Base-by-base conservation (phyloP, 2,797 vertebrate species). In the Alfaro cultratus region DNA sequence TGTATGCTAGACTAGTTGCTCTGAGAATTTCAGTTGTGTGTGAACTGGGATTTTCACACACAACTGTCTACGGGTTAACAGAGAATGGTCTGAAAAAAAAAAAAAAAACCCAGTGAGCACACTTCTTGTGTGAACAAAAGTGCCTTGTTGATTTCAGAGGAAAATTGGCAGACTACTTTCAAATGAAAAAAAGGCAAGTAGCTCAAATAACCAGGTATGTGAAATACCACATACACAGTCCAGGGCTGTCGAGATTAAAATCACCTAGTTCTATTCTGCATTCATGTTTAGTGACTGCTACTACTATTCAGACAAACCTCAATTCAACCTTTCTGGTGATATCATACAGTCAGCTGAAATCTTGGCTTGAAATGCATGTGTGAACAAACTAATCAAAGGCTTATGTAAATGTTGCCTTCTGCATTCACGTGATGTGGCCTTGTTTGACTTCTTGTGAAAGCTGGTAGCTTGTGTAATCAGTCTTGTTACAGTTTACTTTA, bases 321-420 rank as follows among this genome's bases (percentile, higher is more conserved):
- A 80, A 80, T 92, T 93, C 87, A 86, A 82, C 94, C 86, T 83
- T 85, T 36, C 83, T 82, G 85, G 90, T 95, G 62, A 79, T 85
- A 62, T 94, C 94, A 90, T 88, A 87, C 85, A 71, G 6, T n/a
- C 68, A 46, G 68, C 68, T 79, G 75, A 76, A 82, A 90, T 86
- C 80, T 94, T 91, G 87, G 87, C 85, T 92, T 62, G 77, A 93
- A 85, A 87, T n/a, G 84, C 86, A 77, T 70, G 79, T 86, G 83
- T 85, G 75, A 88, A 85, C 39, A 73, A 81, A 83, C 51, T 81
- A 49, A 80, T 88, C 80, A 78, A 68, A 76, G 78, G 26, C 41
- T 85, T 74, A 55, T 5, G 36, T 55, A 8, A 68, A 75, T 45
- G 23, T 34, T 55, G 34, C 29, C 13, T 26, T 57, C 29, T 70